phyloP scores from a whole-genome alignment of 2,888 invertebrate species.

The Cantharis flavilabris region DNA sequence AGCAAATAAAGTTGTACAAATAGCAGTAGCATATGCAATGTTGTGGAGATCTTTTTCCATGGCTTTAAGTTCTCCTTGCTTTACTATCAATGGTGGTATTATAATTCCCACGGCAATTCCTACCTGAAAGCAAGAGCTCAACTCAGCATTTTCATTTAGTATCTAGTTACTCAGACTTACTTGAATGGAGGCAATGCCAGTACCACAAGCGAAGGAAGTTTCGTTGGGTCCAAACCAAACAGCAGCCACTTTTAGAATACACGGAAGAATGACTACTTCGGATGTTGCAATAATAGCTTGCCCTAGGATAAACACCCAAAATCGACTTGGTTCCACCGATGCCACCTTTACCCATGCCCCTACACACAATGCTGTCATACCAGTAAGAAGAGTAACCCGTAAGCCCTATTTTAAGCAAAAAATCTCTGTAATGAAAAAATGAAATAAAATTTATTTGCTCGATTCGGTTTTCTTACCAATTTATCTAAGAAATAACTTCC shows the following conservation, averaged over 20 bases:
- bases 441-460: no score
- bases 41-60: conserved; percentile 64
- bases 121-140: background rate
- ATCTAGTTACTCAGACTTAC: conserved; percentile 59
- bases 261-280: conserved; percentile 88
- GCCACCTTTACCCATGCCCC: conserved; percentile 91
- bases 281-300: conserved; percentile 86
- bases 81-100: conserved; percentile 62
- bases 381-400: conserved; percentile 77
- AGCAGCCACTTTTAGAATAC: conserved; percentile 90
- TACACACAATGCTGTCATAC: conserved; percentile 79
- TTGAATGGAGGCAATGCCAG: conserved; percentile 98
- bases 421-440: no score
- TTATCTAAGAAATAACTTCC: background rate
- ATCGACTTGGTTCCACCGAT: conserved; percentile 79
- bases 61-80: conserved; percentile 59
- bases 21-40: background rate
- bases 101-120: conserved; percentile 87
- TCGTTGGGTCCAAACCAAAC: conserved; percentile 97
- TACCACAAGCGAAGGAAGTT: conserved; percentile 96
- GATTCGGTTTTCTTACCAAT: background rate
- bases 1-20: background rate
- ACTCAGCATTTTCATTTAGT: background rate
- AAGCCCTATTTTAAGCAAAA: conserved; percentile 68
- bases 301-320: conserved; percentile 83